Evolutionary conservation across 2,888 invertebrate species (phyloP).

Genomic region (Spilarctia lutea): DNA sequence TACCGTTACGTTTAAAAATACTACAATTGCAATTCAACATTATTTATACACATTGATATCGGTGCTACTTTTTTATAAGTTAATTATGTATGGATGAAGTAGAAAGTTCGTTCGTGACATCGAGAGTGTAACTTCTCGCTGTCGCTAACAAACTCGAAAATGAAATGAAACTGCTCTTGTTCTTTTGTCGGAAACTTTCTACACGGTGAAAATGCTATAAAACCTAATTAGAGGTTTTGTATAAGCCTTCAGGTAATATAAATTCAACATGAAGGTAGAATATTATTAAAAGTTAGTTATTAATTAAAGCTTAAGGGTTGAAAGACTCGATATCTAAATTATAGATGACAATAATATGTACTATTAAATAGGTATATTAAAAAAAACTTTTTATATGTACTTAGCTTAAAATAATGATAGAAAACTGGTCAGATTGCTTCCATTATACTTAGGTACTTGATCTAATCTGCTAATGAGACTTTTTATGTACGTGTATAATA

Average conservation of each 20-base stretch:
- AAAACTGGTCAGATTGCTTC: not conserved
- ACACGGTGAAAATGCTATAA: not conserved
- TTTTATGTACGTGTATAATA: not conserved
- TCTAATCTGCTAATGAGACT: not conserved
- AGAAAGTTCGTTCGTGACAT: not conserved
- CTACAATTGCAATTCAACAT: not conserved
- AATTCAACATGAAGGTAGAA: not conserved
- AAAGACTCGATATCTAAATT: not conserved
- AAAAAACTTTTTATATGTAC: not conserved
- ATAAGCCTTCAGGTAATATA: not conserved
- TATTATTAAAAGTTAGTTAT: not conserved
- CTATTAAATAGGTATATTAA: not conserved
- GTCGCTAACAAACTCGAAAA: slow-evolving; percentile 1
- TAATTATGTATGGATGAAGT: not conserved
- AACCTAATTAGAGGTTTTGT: not conserved
- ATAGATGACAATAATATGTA: not conserved
- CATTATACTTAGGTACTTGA: not conserved
- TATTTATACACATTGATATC: not conserved
- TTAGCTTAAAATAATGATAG: not conserved
- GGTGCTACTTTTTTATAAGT: not conserved
- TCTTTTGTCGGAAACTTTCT: not conserved
- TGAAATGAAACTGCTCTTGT: not conserved
- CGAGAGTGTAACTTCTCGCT: not conserved
- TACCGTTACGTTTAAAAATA: not conserved
- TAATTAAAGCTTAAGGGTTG: not conserved